A percentile compares a stretch with the other conserved stretches of the same genome.
Evolutionary conservation across 2,797 vertebrate genomes (phyloP).

Genomic region (Paedocypris micromegethes): DNA sequence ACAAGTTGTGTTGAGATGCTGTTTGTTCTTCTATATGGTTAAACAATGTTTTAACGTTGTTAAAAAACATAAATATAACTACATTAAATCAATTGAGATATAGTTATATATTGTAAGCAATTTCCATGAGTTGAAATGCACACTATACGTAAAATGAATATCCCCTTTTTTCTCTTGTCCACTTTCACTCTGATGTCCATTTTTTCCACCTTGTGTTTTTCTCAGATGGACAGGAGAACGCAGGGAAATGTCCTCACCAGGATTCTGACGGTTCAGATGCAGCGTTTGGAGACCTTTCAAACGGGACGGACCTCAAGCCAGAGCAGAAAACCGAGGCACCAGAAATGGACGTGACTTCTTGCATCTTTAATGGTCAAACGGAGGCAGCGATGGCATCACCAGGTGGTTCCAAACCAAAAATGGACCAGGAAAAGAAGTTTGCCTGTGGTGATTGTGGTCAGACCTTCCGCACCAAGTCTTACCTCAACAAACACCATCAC

Average conservation of each 20-base stretch:
- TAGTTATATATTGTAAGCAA: too few relatives aligned
- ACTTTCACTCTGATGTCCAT: slow-evolving; percentile 17
- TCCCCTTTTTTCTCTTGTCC: slow-evolving; percentile 18
- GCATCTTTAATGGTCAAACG: slow-evolving; percentile 65
- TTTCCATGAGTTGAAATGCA: too few relatives aligned
- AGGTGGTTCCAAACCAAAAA: slow-evolving; percentile 82
- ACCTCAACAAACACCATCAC: slow-evolving; percentile 99
- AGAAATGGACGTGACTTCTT: slow-evolving; percentile 61
- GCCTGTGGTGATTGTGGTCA: slow-evolving; percentile 90
- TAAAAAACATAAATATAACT: too few relatives aligned
- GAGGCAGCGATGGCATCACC: slow-evolving; percentile 63
- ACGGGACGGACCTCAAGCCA: slow-evolving; percentile 88
- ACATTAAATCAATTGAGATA: too few relatives aligned
- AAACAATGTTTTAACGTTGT: too few relatives aligned
- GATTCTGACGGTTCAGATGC: slow-evolving; percentile 92
- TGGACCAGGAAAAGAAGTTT: slow-evolving; percentile 91
- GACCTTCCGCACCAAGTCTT: slow-evolving; percentile 98
- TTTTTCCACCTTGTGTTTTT: slow-evolving; percentile 42
- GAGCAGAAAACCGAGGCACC: slow-evolving; percentile 75
- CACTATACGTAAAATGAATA: too few relatives aligned
- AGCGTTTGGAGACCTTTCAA: slow-evolving; percentile 89
- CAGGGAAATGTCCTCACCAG: slow-evolving; percentile 91
- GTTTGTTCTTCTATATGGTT: too few relatives aligned
- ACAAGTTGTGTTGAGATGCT: too few relatives aligned
- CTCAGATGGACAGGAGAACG: slow-evolving; percentile 81